Evolutionary conservation across 2,113 vertebrate genomes (phyloP), one percentile per base, ranked within the genome.

Genomic region (Phalacrocorax carbo): DNA sequence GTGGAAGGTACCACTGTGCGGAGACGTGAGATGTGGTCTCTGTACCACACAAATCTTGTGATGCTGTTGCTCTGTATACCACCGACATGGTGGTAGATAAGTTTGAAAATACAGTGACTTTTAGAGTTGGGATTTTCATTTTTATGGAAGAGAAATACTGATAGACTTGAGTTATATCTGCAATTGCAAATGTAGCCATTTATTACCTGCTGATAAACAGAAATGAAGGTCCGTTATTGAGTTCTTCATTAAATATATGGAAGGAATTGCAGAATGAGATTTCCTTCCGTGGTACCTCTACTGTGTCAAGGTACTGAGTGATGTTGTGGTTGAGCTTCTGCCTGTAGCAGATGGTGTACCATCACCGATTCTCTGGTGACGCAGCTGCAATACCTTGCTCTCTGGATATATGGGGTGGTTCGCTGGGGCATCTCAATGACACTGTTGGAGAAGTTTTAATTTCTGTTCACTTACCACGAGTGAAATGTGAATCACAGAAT

Each of bases 131-230:
- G 15, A 68, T 25, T 89, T 81, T 27, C 6, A 17, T 88, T 96
- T 88, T 66, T 23, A 49, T 72, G 61, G 20, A 44, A 73, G 15
- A 61, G 20, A 85, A 89, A 15, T 60, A 46, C 9, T 44, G 60
- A 8, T 22, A 23, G 61, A 38, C 19, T 52, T 1, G 2, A 71
- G 14, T 61, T 66, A 3, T 7, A 61, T 13, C 18, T 69, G 0
- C 54, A 54, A 21, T 5, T 57, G 40, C 15, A 26, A 76, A 38
- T 55, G 8, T 20, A 60, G 36, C 11, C 19, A 18, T 78, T 86
- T 57, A 27, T 9, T 71, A 19, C 55, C 40, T 60, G 40, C 34
- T 62, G 32, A 46, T 75, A 73, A 64, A 16, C 44, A 42, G 27
- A 77, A 73, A 6, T 54, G 38, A 36, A 88, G 36, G 10, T 40